A percentile compares a stretch with the other conserved stretches of the same genome.
These are phyloP conservation scores for Idaea biselata DNA, from an alignment of 2,888 invertebrate species.

Conservation along the genomic window DNA sequence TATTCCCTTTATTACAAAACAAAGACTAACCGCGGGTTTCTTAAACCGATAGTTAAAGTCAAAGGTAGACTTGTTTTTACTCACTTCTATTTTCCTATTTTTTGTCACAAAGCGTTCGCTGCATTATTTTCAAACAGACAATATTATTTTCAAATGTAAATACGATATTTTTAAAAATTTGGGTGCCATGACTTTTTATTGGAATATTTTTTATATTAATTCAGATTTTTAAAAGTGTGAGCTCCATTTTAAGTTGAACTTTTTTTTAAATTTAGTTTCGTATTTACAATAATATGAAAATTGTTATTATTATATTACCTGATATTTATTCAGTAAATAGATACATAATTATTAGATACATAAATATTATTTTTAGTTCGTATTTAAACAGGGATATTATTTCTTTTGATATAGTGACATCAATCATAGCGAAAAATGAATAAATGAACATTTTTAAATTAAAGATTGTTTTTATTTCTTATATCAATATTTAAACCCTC, in stretches of 20 bases:
- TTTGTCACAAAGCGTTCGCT: not conserved
- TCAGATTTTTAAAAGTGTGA: not conserved
- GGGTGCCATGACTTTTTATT: constrained; percentile 25
- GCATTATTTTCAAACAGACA: not conserved
- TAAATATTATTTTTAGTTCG: constrained; percentile 19
- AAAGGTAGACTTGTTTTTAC: too few species aligned
- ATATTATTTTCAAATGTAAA: not conserved
- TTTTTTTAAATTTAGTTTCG: constrained; percentile 8
- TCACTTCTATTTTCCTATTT: not conserved
- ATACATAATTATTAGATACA: constrained; percentile 2
- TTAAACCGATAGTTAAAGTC: too few species aligned
- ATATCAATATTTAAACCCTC: too few species aligned
- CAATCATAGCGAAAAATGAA: constrained; percentile 29
- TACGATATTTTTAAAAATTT: constrained; percentile 10
- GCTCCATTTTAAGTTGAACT: not conserved
- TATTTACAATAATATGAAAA: constrained; percentile 7
- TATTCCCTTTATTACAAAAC: not conserved
- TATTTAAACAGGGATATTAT: constrained; percentile 26
- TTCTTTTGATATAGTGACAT: constrained; percentile 29
- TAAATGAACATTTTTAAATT: constrained; percentile 23
- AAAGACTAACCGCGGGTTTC: too few species aligned
- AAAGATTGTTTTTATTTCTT: too few species aligned
- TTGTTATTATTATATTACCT: constrained; percentile 12
- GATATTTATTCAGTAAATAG: constrained; percentile 16
- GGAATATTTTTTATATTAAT: constrained; percentile 4